Conservation (phyloP, 2,797 vertebrate genomes). For the Oceanodroma leucorhoa region DNA sequence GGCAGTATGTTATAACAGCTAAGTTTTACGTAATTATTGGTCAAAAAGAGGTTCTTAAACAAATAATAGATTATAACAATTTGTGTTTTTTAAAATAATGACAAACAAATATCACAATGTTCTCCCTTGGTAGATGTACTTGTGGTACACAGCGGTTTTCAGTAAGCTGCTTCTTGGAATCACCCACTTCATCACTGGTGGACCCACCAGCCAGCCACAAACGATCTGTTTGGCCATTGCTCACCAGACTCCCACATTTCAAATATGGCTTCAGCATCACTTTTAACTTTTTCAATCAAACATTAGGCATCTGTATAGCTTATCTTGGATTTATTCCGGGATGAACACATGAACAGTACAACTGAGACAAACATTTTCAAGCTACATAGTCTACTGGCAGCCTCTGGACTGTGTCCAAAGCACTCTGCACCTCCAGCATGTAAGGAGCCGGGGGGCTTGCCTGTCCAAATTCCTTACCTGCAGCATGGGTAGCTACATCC, state of each 20-base stretch:
- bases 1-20: background rate
- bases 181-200: background rate
- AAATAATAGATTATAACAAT: background rate
- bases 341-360: background rate
- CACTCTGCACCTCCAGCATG: rapidly evolving
- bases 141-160: background rate
- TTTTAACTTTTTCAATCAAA: background rate
- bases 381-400: background rate
- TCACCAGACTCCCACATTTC: background rate
- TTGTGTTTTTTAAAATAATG: background rate
- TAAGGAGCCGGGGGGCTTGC: rapidly evolving
- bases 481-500: background rate
- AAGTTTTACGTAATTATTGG: background rate
- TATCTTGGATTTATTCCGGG: background rate
- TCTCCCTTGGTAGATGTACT: background rate
- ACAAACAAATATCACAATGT: background rate
- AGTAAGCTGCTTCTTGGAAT: background rate
- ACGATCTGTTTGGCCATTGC: background rate
- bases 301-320: background rate
- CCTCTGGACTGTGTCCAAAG: background rate
- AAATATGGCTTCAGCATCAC: background rate
- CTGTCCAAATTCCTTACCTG: background rate
- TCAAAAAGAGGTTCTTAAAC: background rate
- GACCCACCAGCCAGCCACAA: background rate
- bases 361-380: background rate